Conservation (phyloP, 2,888 invertebrate species). For the Tenthredo mesomela region DNA sequence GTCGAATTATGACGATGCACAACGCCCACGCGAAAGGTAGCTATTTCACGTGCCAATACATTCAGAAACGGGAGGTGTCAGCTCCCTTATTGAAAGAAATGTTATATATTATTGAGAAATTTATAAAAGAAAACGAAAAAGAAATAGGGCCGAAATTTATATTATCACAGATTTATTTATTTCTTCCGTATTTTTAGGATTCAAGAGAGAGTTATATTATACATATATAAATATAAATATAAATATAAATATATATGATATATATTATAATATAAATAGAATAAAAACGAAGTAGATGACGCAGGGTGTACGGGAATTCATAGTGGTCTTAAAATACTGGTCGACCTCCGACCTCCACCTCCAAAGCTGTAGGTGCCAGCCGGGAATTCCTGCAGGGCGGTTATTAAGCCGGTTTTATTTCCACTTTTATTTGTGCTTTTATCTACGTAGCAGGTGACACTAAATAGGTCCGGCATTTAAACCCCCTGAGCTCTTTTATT, state of each 20-base stretch:
- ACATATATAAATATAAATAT: too few relatives aligned
- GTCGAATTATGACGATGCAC: slow-evolving; percentile 19
- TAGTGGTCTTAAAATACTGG: slow-evolving; percentile 34
- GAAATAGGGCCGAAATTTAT: neutral
- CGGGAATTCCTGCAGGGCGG: slow-evolving; percentile 26
- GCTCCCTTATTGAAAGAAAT: neutral
- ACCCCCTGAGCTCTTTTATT: slow-evolving; percentile 43
- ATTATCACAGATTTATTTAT: neutral
- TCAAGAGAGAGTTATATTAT: neutral
- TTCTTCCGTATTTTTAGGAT: neutral
- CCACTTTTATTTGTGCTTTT: slow-evolving; percentile 49
- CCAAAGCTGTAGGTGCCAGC: slow-evolving; percentile 25
- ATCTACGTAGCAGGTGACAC: slow-evolving; percentile 51
- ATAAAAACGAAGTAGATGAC: neutral
- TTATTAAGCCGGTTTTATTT: slow-evolving; percentile 49
- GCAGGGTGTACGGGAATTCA: slow-evolving; percentile 22
- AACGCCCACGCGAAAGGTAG: neutral
- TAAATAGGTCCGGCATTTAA: slow-evolving; percentile 49
- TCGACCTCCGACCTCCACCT: slow-evolving; percentile 29
- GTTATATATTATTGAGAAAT: neutral
- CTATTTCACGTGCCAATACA: neutral
- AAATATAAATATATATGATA: too few relatives aligned
- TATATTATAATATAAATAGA: neutral
- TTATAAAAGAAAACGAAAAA: neutral
- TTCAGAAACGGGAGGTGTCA: neutral